These are phyloP conservation scores for Labia minor DNA, from an alignment of 2,888 invertebrate genomes.

Conservation along the genomic window DNA sequence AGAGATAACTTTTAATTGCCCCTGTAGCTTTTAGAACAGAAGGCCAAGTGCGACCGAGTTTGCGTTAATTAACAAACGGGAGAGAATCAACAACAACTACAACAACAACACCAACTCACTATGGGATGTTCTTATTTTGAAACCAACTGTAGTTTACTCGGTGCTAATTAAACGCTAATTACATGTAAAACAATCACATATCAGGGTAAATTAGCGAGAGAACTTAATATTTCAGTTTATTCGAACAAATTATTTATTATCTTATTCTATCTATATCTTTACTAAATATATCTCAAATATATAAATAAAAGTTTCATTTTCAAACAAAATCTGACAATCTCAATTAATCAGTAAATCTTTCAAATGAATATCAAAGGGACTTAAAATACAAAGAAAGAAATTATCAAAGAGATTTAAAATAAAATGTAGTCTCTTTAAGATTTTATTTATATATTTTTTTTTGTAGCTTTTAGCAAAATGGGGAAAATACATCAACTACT, in stretches of 20 bases:
- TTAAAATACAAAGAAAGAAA: too few species aligned
- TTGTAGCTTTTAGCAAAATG: too few species aligned
- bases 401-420: too few species aligned
- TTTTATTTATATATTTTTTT: too few species aligned
- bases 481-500: too few species aligned
- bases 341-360: too few species aligned
- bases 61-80: slow-evolving; percentile 2
- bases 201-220: background rate
- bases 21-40: background rate
- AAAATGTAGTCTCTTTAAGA: too few species aligned
- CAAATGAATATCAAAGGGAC: too few species aligned
- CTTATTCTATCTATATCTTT: too few species aligned
- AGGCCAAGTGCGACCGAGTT: slow-evolving; percentile 7
- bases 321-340: too few species aligned
- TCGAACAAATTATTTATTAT: background rate
- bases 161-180: background rate
- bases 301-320: too few species aligned
- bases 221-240: background rate
- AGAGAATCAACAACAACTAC: background rate
- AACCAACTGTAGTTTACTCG: background rate
- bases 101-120: background rate
- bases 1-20: slow-evolving; percentile 13
- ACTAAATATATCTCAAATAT: too few species aligned
- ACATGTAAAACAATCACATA: background rate
- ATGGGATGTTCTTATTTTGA: background rate